Base-by-base conservation (phyloP, 2,888 invertebrate genomes). In the Agonopterix alstromeriana region DNA sequence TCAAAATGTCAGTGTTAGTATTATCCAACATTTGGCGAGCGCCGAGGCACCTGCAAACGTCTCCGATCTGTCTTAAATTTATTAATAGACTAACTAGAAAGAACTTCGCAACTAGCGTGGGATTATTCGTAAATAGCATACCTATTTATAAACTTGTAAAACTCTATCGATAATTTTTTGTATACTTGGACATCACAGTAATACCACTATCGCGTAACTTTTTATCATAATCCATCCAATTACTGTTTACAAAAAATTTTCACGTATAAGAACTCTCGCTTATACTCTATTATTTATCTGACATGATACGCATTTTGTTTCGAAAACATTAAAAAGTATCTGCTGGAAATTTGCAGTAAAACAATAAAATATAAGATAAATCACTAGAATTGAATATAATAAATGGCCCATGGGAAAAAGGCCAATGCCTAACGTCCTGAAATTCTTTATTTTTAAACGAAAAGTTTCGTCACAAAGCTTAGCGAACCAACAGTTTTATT, bases 71-170 rank as follows among this genome's bases (percentile, higher is more conserved):
- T 38, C 38, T n/a, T 11, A 4, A 8, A 2, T 8, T 38, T 50
- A 50, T 50, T 47, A 42, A 42, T 50, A 50, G 45, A 42, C 2
- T 47, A 45, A 51, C 52, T 59, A 58, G 65, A 71, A 68, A 70
- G 62, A 64, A 65, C 60, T 67, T 65, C 60, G 66, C 70, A 64
- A 67, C 61, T 54, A 45, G 60, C 73, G 73, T 75, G 67, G 68
- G 73, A 70, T 47, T 65, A 52, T 58, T 52, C 57, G 50, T 57
- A 62, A 65, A 70, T 67, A 70, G 56, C 60, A 47, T 52, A 53
- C 48, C 51, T 17, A 40, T 27, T 27, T 5, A 46, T 17, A 45
- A 11, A 46, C 10, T 10, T 45, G 2, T 35, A 46, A 41, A 46
- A 40, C 41, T 38, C n/a, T 3, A 10, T n/a, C 38, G 0, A 38